Conservation (phyloP, 2,113 vertebrate species). For the Ovis canadensis region DNA sequence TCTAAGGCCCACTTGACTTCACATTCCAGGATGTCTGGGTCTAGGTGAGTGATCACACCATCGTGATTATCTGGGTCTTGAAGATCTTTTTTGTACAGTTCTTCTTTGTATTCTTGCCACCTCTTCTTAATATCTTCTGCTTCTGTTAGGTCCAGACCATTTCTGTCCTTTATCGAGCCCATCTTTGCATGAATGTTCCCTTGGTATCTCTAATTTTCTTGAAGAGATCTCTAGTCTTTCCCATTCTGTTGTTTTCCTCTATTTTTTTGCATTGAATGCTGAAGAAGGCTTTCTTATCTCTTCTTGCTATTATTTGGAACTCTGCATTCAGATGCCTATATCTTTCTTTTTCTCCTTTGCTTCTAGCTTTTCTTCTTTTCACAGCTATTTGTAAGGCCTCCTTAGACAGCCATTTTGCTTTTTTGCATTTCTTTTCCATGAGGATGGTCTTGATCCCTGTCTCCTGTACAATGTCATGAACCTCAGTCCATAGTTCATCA, state of each 20-base stretch:
- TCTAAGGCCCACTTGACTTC: not conserved
- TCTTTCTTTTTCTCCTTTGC: no score
- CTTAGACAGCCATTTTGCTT: not conserved
- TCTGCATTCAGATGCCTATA: no score
- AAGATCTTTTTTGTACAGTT: not conserved
- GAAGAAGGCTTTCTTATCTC: no score
- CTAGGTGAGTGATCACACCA: not conserved
- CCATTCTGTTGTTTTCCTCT: no score
- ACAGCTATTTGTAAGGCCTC: not conserved
- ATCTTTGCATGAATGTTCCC: no score
- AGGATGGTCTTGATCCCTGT: not conserved
- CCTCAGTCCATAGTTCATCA: not conserved
- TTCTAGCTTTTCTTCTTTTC: not conserved
- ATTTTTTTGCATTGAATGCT: no score
- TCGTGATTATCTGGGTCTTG: not conserved
- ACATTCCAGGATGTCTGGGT: not conserved
- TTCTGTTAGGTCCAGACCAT: no score
- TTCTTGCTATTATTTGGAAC: no score
- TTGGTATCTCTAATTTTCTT: no score
- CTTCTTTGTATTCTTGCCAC: not conserved
- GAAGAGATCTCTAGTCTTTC: no score
- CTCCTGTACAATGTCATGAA: not conserved
- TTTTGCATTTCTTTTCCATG: not conserved
- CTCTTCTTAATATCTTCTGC: not conserved
- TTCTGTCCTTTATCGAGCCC: no score